Evolutionary conservation across 1,140 invertebrate species (phyloP), one percentile per base, ranked within the genome.

Genomic region (Psix sp.): DNA sequence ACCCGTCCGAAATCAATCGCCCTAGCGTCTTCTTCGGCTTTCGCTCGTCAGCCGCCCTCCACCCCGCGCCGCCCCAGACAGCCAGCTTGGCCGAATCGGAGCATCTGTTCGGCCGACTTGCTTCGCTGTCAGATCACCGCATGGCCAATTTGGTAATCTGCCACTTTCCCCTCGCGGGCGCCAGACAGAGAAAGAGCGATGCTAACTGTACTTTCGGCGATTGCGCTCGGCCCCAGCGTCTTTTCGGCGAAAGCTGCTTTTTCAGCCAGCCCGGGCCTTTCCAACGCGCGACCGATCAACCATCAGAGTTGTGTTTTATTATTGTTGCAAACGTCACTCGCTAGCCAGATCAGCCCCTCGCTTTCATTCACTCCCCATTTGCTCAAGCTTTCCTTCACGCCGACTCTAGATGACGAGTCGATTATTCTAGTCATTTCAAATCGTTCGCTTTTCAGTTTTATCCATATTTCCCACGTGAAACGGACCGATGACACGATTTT

Each of bases 1-100:
- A 40, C 38, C 9, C 17, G 52, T 42, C 63, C 7, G 48, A 42
- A 51, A 49, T 57, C 51, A 67, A 57, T 57, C 40, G 35, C 13
- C 35, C 24, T 5, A n/a, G 5, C 36, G 5, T 7, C 14, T 17
- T 39, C 17, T 39, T 16, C 9, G 11, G 13, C 15, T 39, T 39
- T 16, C 11, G 7, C 7, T 6, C 17, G 14, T 39, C 42, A 14
- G n/a, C 1, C 1, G 13, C 15, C 20, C 31, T 17, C 56, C 17
- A 1, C 16, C 43, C 33, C 40, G 11, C 29, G 11, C 33, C 15
- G 14, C 31, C 26, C 56, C 17, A 1, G 11, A 33, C 33, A 29
- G 11, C 29, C 13, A 18, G n/a, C 16, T 33, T 17, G 24, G 13
- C 33, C 18, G 16, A 49, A 15, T 49, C n/a, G n/a, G n/a, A 40